Evolutionary conservation across 1,140 invertebrate species (phyloP), one percentile per base, ranked within the genome.

Genomic region (Halyomorpha halys): DNA sequence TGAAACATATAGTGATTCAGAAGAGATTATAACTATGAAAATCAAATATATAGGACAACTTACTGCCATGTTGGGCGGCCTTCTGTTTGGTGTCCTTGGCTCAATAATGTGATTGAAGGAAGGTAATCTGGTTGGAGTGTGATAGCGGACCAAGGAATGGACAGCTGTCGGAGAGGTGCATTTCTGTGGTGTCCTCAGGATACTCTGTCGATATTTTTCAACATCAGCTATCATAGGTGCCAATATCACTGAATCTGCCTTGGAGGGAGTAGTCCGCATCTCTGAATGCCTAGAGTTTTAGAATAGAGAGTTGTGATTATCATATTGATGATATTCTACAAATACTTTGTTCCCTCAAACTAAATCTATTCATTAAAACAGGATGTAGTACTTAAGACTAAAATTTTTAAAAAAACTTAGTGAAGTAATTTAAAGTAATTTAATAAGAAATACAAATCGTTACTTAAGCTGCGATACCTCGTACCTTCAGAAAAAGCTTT

Each of bases 11-110:
- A n/a, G n/a, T n/a, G n/a, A n/a, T n/a, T n/a, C n/a, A n/a, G n/a
- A n/a, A n/a, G n/a, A n/a, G n/a, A n/a, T n/a, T 15, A 5, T 15
- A 19, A 47, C 45, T 3, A 11, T 19, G 2, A 16, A 53, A 27
- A 23, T 16, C 16, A 59, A 59, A 23, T 6, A 15, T 13, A n/a
- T 6, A 25, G 16, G 9, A 23, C 3, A 8, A 63, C 49, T 53
- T 49, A 65, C 64, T 14, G 64, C 64, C 27, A 56, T 65, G 30
- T 65, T 65, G 30, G 63, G 59, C 25, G 61, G 64, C 15, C 53
- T 61, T n/a, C 64, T 49, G 59, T 56, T 60, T 4, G 64, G 64
- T 15, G 64, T 51, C 16, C 25, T 53, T 9, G 44, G 30, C 34
- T 65, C 64, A 25, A 61, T 44, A 25, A 61, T 19, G 59, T 64